Conservation (phyloP, 2,797 vertebrate genomes). For the Octomys mimax region DNA sequence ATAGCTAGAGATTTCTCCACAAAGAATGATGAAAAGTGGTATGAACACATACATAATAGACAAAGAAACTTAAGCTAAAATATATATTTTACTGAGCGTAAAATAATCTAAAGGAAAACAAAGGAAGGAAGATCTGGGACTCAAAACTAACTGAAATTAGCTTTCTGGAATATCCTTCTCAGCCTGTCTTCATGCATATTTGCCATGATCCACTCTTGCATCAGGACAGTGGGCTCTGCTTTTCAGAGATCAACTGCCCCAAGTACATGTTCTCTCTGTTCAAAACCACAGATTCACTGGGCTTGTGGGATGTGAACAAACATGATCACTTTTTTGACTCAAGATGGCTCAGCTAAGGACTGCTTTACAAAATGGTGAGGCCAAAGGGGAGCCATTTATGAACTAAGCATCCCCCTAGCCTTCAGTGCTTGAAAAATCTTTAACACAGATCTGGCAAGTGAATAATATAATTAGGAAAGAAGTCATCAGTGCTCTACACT, state of each 20-base stretch:
- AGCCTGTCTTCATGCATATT: not conserved
- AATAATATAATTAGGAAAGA: not conserved
- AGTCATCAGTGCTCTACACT: not conserved
- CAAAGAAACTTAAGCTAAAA: not conserved
- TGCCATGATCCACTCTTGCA: not conserved
- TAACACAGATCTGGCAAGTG: not conserved
- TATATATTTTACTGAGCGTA: not conserved
- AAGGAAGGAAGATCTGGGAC: not conserved
- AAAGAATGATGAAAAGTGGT: not conserved
- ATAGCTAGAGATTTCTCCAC: not conserved
- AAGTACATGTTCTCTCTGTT: not conserved
- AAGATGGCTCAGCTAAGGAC: not conserved
- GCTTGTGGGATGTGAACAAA: not conserved
- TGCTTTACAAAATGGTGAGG: not conserved
- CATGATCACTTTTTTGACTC: not conserved
- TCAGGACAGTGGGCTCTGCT: not conserved
- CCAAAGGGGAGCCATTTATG: not conserved
- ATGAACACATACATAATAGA: not conserved
- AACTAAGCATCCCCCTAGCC: not conserved
- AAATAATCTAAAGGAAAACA: not conserved
- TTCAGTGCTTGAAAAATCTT: conserved; percentile 11
- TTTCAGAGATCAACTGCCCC: not conserved
- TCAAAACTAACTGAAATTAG: not conserved
- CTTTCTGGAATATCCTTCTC: not conserved
- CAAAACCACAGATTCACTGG: not conserved